Base-by-base conservation (phyloP, 2,113 vertebrate genomes). In the Larimichthys crocea region DNA sequence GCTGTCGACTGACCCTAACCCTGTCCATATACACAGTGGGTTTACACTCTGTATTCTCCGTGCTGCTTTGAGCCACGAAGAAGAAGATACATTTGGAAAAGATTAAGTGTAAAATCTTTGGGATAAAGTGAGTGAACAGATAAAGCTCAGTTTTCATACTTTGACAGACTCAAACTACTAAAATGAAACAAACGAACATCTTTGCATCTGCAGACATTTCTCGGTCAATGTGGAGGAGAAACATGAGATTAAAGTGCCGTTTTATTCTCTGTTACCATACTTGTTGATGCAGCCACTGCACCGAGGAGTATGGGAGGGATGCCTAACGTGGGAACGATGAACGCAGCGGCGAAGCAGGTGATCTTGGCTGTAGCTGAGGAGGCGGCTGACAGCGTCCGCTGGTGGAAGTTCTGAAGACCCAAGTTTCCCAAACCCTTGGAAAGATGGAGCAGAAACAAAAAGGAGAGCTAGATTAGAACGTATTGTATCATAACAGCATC, bases 371-470 rank as follows among this genome's bases (percentile, higher is more conserved):
- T 93, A 10, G 82, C 22, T 3, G 93, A 82, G 0, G 94, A 95
- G 29, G 95, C 74, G 20, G 92, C 16, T 0, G 96, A 96, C 66
- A 97, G 93, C 26, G 96, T 86, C 86, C 96, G 93, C 89, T 97
- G 95, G 89, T 96, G 96, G 74, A 96, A 96, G 44, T 94, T 94
- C 91, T 97, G 96, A 77, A 95, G 95, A 0, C 95, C 94, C 84
- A 96, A 87, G 60, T 93, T 95, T 7, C 96, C 96, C 75, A 96
- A 89, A 73, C 92, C 92, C 96, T 96, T 68, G 42, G 85, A 70
- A 29, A 61, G 22, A 53, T 1, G 49, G 3, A 48, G 55, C 35
- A 16, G 48, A 62, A 40, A 24, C 53, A 57, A 3, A n/a, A 15
- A 17, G 16, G 12, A 46, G 16, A 60, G 57, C 16, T 35, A 52